phyloP scores from a whole-genome alignment of 2,888 invertebrate genomes.

The Drosophila melanosoma region DNA sequence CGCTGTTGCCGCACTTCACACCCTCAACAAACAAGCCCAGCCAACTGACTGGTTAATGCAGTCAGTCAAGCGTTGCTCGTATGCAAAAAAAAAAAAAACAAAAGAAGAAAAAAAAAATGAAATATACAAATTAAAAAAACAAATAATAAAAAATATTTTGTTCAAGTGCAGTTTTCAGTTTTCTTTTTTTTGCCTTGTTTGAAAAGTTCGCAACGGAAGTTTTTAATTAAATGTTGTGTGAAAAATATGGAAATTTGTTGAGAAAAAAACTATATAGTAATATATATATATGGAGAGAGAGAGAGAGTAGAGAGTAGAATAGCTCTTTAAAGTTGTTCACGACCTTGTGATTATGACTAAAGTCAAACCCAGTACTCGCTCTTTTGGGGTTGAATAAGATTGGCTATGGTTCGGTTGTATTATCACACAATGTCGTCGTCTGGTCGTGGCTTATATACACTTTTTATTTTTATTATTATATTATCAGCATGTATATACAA shows the following conservation, averaged over 20 bases:
- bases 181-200: conserved; percentile 5
- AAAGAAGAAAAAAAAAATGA: conserved; percentile 9
- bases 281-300: neutral
- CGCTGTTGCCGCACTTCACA: conserved; percentile 55
- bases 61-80: conserved; percentile 56
- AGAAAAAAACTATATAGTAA: neutral
- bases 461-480: conserved; percentile 70
- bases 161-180: conserved; percentile 66
- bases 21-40: neutral
- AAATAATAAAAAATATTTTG: conserved; percentile 30
- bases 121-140: neutral
- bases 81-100: conserved; percentile 35
- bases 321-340: conserved; percentile 12
- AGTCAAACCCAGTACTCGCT: conserved; percentile 22
- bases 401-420: neutral
- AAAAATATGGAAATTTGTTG: conserved; percentile 29
- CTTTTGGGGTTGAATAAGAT: neutral
- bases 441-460: conserved; percentile 40
- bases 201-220: conserved; percentile 57
- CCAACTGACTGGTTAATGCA: conserved; percentile 57
- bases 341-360: conserved; percentile 48
- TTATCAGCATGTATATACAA: conserved; percentile 60
- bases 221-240: conserved; percentile 68
- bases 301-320: neutral
- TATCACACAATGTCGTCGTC: conserved; percentile 25